Conservation (phyloP, 2,888 invertebrate genomes). For the Drosophila mulleri region DNA sequence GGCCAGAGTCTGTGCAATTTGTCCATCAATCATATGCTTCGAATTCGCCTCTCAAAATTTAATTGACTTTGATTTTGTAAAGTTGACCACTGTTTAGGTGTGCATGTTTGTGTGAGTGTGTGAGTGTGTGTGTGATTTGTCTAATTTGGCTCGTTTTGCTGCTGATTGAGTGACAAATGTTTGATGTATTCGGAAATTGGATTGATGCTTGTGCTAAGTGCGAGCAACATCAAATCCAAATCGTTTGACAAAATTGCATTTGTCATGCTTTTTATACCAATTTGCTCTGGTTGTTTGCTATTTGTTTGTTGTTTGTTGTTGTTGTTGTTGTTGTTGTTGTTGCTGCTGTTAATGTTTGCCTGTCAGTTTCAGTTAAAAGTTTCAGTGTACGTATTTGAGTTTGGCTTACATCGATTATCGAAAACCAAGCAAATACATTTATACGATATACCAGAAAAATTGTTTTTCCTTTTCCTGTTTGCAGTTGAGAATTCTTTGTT, state of each 20-base stretch:
- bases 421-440: constrained; percentile 1
- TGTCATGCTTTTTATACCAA: constrained; percentile 17
- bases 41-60: constrained; percentile 63
- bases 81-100: constrained; percentile 20
- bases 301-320: neutral
- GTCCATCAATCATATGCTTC: constrained; percentile 62
- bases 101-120: constrained; percentile 1
- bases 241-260: constrained; percentile 36
- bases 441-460: neutral
- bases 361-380: constrained; percentile 23
- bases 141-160: constrained; percentile 61
- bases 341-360: constrained; percentile 3
- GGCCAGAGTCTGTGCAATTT: constrained; percentile 47
- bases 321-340: neutral
- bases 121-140: constrained; percentile 17
- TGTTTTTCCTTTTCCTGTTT: constrained; percentile 4
- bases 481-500: constrained; percentile 6
- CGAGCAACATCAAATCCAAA: constrained; percentile 16
- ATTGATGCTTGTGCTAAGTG: constrained; percentile 36
- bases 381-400: constrained; percentile 22
- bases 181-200: constrained; percentile 54
- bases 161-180: constrained; percentile 66
- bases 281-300: constrained; percentile 2
- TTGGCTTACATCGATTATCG: constrained; percentile 36
- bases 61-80: constrained; percentile 70